These are phyloP conservation scores for Lithophane semibrunnea DNA, from an alignment of 2,888 invertebrate genomes.

Conservation along the genomic window DNA sequence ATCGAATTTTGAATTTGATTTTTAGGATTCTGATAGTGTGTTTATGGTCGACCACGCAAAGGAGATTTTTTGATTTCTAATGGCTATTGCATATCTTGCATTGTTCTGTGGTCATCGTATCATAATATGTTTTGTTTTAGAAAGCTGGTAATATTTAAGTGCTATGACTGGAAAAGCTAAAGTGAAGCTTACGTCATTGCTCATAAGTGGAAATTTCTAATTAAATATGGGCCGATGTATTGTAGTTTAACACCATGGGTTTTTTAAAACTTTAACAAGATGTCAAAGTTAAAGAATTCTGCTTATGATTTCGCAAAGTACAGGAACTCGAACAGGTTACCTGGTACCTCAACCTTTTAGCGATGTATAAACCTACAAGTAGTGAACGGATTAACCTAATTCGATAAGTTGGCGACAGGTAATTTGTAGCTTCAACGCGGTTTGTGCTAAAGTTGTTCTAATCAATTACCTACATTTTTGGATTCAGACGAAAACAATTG, in stretches of 20 bases:
- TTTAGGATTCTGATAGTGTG: not conserved
- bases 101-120: not conserved
- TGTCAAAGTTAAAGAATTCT: not conserved
- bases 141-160: not conserved
- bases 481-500: constrained; percentile 10
- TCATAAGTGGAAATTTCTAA: not conserved
- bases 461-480: not conserved
- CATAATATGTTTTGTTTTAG: not conserved
- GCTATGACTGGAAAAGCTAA: not conserved
- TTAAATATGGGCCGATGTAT: not conserved
- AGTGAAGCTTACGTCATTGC: not conserved
- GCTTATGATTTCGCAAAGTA: constrained; percentile 2
- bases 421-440: constrained; percentile 11
- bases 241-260: not conserved
- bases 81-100: not conserved
- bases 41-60: not conserved
- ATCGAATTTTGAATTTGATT: constrained; percentile 32
- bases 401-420: constrained; percentile 11
- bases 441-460: not conserved
- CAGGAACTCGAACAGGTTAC: constrained; percentile 21
- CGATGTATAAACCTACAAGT: constrained; percentile 10
- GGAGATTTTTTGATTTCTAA: not conserved
- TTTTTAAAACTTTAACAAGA: not conserved
- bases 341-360: constrained; percentile 20
- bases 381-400: constrained; percentile 31